A percentile compares a stretch with the other conserved stretches of the same genome.
Conservation (phyloP, 35 echinoderm and acorn worm genomes). For the Eucidaris tribuloides region DNA sequence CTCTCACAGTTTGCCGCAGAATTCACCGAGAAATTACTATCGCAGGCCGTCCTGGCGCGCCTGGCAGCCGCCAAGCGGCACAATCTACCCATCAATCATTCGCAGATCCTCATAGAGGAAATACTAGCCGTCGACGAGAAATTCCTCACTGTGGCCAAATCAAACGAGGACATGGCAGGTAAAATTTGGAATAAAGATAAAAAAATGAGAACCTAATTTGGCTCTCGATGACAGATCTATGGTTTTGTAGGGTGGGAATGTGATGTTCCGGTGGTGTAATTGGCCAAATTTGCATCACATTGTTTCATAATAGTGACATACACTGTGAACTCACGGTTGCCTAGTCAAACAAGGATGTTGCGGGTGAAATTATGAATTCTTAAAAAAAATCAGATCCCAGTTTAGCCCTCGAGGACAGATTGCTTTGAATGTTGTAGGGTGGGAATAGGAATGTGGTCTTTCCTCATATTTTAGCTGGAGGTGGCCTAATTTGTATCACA, state of each 20-base stretch:
- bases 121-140: conserved; percentile 76
- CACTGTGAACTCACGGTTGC: no score
- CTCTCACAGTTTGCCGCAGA: conserved; percentile 83
- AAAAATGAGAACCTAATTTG: neutral
- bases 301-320: no score
- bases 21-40: conserved; percentile 74
- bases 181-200: neutral
- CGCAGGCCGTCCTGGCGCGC: conserved; percentile 72
- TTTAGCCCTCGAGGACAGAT: no score
- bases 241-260: neutral
- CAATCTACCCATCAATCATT: conserved; percentile 41
- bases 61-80: neutral
- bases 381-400: no score
- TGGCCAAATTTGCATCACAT: neutral
- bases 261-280: neutral
- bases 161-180: conserved; percentile 88
- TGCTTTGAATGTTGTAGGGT: no score
- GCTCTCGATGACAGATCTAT: neutral
- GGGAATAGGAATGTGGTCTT: no score
- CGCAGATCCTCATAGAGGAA: conserved; percentile 84
- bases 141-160: conserved; percentile 70
- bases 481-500: no score
- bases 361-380: no score
- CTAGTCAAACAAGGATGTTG: no score
- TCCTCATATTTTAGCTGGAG: no score